phyloP scores from a whole-genome alignment of 1,140 invertebrate species.

The Goniozus legneri region DNA sequence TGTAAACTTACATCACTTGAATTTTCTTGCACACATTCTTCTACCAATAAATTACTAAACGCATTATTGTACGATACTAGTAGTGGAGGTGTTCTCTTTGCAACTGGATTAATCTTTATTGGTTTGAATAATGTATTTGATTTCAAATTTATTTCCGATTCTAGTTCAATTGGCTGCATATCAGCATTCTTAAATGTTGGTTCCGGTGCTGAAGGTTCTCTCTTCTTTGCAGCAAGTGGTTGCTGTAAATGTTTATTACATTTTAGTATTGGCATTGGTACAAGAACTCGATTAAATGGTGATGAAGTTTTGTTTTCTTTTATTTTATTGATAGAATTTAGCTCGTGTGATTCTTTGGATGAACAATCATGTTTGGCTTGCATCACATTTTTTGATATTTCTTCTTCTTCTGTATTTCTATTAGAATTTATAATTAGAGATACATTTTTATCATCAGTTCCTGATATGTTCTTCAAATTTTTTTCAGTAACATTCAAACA shows the following conservation, averaged over 20 bases:
- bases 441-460: too few species aligned
- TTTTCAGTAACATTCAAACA: too few species aligned
- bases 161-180: slow-evolving; percentile 25
- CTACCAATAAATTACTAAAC: slow-evolving; percentile 18
- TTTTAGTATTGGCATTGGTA: slow-evolving; percentile 30
- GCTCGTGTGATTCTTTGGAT: too few species aligned
- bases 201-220: slow-evolving; percentile 6
- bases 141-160: neutral
- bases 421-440: too few species aligned
- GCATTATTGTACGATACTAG: slow-evolving; percentile 7
- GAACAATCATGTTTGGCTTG: slow-evolving; percentile 27
- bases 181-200: slow-evolving; percentile 34
- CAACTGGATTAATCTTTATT: slow-evolving; percentile 26
- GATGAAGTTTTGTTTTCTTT: slow-evolving; percentile 38
- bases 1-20: neutral
- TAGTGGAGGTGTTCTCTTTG: slow-evolving; percentile 17
- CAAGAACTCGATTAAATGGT: slow-evolving; percentile 29
- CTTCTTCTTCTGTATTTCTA: neutral
- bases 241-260: slow-evolving; percentile 34
- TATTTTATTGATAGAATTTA: too few species aligned
- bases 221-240: slow-evolving; percentile 12
- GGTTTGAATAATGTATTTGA: slow-evolving; percentile 27
- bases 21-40: slow-evolving; percentile 11
- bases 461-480: too few species aligned
- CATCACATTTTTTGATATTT: slow-evolving; percentile 33